These are phyloP conservation scores for Saccostrea echinata DNA, from an alignment of 1,140 invertebrate species.

Conservation along the genomic window DNA sequence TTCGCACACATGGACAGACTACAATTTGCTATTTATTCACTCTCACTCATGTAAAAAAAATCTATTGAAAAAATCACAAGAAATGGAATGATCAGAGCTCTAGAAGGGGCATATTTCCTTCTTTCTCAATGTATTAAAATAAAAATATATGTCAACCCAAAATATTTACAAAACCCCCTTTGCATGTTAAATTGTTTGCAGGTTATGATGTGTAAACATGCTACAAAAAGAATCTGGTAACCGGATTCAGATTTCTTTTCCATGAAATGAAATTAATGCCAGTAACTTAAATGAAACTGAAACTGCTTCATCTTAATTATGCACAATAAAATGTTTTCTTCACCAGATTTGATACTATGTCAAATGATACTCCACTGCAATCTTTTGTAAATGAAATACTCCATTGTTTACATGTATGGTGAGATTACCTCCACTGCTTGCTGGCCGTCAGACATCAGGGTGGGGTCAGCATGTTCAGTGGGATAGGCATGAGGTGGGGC, in stretches of 20 bases:
- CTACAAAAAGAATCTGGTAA: background rate
- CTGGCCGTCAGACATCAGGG: constrained; percentile 70
- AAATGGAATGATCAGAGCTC: constrained; percentile 34
- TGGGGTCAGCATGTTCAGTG: constrained; percentile 68
- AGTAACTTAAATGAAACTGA: background rate
- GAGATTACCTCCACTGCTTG: constrained; percentile 74
- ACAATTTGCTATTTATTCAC: background rate
- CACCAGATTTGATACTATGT: background rate
- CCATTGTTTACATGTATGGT: background rate
- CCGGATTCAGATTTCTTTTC: background rate
- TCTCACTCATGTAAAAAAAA: constrained; percentile 26
- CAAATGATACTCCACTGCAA: background rate
- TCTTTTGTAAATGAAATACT: background rate
- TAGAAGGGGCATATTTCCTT: background rate
- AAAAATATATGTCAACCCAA: constrained; percentile 1
- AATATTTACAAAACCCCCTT: background rate
- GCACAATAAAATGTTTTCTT: background rate
- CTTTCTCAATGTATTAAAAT: background rate
- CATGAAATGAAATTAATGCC: background rate
- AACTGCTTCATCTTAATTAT: background rate
- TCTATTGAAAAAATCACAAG: constrained; percentile 13
- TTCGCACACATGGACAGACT: background rate
- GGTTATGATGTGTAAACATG: background rate
- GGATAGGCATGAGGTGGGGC: constrained; percentile 70
- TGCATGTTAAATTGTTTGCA: background rate